Evolutionary conservation across 2,888 invertebrate species (phyloP), one percentile per base, ranked within the genome.

Genomic region (Melieria omissa): DNA sequence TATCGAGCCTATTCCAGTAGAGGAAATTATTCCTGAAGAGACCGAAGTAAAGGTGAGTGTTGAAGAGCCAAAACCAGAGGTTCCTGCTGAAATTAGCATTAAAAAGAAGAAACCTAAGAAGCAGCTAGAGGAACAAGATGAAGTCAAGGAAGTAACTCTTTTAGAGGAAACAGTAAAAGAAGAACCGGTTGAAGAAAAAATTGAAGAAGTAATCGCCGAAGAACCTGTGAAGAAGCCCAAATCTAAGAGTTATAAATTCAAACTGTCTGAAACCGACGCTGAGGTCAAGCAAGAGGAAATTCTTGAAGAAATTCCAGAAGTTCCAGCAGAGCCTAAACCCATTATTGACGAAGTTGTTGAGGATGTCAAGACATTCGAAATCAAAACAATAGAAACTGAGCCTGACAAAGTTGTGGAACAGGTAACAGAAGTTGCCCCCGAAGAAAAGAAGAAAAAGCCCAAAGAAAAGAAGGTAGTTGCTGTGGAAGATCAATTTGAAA

Each of bases 1-100:
- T 74, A 44, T 80, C 12, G 77, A 82, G 42, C 55, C 72, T 57
- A 62, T 73, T 47, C 77, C 83, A 45, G 77, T 80, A 29, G 73
- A 76, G 69, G 78, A 83, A 75, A 73, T 73, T 61, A 74, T 76
- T 12, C 75, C 88, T 3, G 87, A 88, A 65, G 88, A 88, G 41
- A 79, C 75, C 5, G 78, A 78, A 57, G 78, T 82, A 0, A 79
- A 80, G 72, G 69, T 85, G 29, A 79, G 81, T 5, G 41, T 84
- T 29, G 76, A 76, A 12, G 79, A 81, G 16, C 76, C 81, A 4
- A 75, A 77, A 60, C 74, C 73, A 1, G 72, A 75, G 41, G 78
- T 79, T 49, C 70, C 64, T 42, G 73, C 70, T 58, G 78, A 78
- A 12, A 77, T 77, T 6, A 74, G 73, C 16, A 61, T 79, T 14